phyloP scores from a whole-genome alignment of 2,113 vertebrate genomes.

The Pantherophis guttatus region DNA sequence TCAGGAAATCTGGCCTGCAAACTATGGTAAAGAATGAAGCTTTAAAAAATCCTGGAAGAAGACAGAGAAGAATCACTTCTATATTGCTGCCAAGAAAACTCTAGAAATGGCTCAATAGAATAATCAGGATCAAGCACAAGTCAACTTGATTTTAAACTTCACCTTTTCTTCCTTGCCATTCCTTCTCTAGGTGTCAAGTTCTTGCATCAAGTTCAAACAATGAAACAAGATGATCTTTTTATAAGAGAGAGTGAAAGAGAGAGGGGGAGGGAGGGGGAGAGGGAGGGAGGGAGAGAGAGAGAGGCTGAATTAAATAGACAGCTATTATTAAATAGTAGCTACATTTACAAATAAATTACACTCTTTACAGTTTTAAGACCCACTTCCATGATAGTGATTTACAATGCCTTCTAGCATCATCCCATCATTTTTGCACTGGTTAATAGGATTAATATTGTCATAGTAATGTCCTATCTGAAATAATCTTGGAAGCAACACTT shows the following conservation, averaged over 20 bases:
- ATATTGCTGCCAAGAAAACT: not conserved
- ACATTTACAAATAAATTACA: not conserved
- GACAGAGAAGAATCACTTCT: not conserved
- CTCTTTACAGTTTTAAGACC: not conserved
- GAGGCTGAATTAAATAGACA: not conserved
- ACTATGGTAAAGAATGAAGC: not conserved
- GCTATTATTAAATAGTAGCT: not conserved
- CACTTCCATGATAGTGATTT: not conserved
- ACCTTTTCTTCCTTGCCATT: not conserved
- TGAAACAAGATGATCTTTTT: not conserved
- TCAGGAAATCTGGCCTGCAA: not conserved
- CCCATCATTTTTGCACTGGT: not conserved
- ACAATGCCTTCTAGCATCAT: not conserved
- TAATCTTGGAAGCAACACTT: not conserved
- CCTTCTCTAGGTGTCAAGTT: not conserved
- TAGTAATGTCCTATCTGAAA: not conserved
- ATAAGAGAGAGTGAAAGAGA: not conserved
- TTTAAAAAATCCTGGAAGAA: not conserved
- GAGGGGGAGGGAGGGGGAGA: not conserved
- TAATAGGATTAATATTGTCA: not conserved
- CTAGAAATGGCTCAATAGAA: not conserved
- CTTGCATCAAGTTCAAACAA: not conserved
- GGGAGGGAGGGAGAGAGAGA: not conserved
- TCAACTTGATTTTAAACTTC: not conserved
- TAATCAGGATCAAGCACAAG: not conserved